These are phyloP conservation scores for Brotula barbata DNA, from an alignment of 2,797 vertebrate species.

Conservation along the genomic window DNA sequence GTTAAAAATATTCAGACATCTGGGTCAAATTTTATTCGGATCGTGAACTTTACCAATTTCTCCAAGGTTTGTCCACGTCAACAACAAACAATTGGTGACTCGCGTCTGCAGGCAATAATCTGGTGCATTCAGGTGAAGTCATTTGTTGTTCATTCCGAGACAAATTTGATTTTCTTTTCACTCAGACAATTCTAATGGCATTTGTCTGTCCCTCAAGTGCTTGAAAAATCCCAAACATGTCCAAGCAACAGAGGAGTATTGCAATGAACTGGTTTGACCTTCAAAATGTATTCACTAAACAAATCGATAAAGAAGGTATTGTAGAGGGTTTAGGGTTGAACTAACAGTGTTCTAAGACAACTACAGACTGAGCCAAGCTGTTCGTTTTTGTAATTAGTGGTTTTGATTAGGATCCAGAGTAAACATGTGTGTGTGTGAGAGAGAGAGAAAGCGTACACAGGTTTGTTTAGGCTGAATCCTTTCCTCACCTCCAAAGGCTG, in stretches of 20 bases:
- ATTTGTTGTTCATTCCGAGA: slow-evolving; percentile 56
- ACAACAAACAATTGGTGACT: slow-evolving; percentile 30
- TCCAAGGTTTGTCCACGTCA: slow-evolving; percentile 22
- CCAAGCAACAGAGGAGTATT: slow-evolving; percentile 58
- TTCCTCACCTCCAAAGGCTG: slow-evolving; percentile 54
- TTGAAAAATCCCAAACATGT: slow-evolving; percentile 36
- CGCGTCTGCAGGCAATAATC: slow-evolving; percentile 27
- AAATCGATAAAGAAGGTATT: slow-evolving; percentile 66
- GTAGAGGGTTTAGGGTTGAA: slow-evolving; percentile 58
- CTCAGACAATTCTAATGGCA: slow-evolving; percentile 42
- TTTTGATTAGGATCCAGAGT: slow-evolving; percentile 59
- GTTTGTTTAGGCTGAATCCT: slow-evolving; percentile 61
- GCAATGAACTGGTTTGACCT: slow-evolving; percentile 46
- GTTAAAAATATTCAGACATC: slow-evolving; percentile 22
- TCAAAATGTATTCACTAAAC: slow-evolving; percentile 50
- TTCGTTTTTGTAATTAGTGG: slow-evolving; percentile 63
- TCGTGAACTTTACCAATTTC: slow-evolving; percentile 2
- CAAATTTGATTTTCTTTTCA: slow-evolving; percentile 54
- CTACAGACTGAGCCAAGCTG: slow-evolving; percentile 60
- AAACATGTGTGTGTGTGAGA: slow-evolving; percentile 40
- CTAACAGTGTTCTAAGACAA: slow-evolving; percentile 55
- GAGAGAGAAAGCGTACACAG: slow-evolving; percentile 28
- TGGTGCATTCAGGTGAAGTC: slow-evolving; percentile 24
- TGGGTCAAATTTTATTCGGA: slow-evolving; percentile 29
- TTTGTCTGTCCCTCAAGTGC: slow-evolving; percentile 37